Base-by-base conservation (phyloP, 2,888 invertebrate genomes). In the Pocota personata region DNA sequence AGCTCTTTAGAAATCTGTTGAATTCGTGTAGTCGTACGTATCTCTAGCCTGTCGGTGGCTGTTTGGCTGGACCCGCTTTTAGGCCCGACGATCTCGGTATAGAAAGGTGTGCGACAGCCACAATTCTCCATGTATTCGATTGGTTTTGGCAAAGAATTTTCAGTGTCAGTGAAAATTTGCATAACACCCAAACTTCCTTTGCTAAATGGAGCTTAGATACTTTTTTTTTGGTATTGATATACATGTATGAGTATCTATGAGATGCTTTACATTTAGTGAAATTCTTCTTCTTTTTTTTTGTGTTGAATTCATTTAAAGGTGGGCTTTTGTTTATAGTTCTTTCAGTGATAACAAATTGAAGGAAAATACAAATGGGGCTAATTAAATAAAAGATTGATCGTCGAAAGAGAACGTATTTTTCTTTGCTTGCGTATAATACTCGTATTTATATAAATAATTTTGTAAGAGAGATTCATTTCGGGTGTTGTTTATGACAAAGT, bases 121-220 rank as follows among this genome's bases (percentile, higher is more conserved):
- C 24, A 32, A 16, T 55, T 73, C 27, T 57, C 35, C 19, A 40
- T 37, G 0, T 46, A 40, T 32, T 27, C 27, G 43, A 52, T 72
- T 71, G 19, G 50, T 48, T 75, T 69, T 60, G 76, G 66, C 58
- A 72, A 73, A 60, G 30, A 76, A 57, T 67, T 80, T 60, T 60
- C 71, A 80, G 76, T 86, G 76, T 76, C 72, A 76, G 66, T 67
- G 46, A 55, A 35, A 76, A 80, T 86, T 86, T 72, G 66, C 86
- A 86, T 86, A 76, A 52, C 46, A 40, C 37, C 80, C 71, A n/a
- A 66, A 46, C 58, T 66, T 71, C 76, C 52, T 79, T 62, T 32
- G 46, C 24, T 48, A 52, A 66, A 58, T 58, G 7, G 27, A 19
- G 37, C 48, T 52, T 40, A 6, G 8, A 16, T 21, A 24, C 19